A percentile compares a stretch with the other conserved stretches of the same genome.
Evolutionary conservation across 2,888 invertebrate genomes (phyloP).

Genomic region (Alitta virens): DNA sequence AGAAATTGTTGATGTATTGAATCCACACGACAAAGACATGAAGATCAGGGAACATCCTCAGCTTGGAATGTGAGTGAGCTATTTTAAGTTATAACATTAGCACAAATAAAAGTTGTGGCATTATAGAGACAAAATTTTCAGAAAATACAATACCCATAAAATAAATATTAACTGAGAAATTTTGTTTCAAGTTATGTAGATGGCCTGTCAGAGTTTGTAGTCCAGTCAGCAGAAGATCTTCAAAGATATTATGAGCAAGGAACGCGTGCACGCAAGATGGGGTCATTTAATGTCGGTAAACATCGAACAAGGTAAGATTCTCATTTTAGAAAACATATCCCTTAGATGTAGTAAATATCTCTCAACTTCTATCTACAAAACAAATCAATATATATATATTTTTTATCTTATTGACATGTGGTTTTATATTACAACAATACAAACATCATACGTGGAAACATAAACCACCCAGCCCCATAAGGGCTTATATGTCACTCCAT

Average conservation of each 20-base stretch:
- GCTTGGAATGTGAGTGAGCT: constrained; percentile 49
- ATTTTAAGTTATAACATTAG: too few species aligned
- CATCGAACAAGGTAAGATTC: constrained; percentile 43
- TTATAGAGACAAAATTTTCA: not conserved
- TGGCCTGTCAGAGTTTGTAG: constrained; percentile 49
- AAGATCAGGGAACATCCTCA: constrained; percentile 42
- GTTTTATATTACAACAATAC: too few species aligned
- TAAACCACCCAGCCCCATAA: too few species aligned
- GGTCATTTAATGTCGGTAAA: constrained; percentile 40
- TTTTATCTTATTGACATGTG: too few species aligned
- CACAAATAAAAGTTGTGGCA: too few species aligned
- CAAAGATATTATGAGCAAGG: constrained; percentile 45
- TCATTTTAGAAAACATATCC: too few species aligned
- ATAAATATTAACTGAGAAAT: too few species aligned
- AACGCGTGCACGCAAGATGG: constrained; percentile 45
- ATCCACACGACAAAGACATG: constrained; percentile 48
- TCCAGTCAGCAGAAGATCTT: constrained; percentile 42
- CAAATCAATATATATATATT: not conserved
- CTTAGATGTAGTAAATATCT: too few species aligned
- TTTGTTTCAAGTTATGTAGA: constrained; percentile 38
- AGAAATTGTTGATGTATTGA: constrained; percentile 48
- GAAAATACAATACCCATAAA: not conserved
- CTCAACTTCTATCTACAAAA: too few species aligned
- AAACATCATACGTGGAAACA: too few species aligned
- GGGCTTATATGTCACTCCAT: too few species aligned